Evolutionary conservation across 2,113 vertebrate genomes (phyloP).

Genomic region (Sialia sialis): DNA sequence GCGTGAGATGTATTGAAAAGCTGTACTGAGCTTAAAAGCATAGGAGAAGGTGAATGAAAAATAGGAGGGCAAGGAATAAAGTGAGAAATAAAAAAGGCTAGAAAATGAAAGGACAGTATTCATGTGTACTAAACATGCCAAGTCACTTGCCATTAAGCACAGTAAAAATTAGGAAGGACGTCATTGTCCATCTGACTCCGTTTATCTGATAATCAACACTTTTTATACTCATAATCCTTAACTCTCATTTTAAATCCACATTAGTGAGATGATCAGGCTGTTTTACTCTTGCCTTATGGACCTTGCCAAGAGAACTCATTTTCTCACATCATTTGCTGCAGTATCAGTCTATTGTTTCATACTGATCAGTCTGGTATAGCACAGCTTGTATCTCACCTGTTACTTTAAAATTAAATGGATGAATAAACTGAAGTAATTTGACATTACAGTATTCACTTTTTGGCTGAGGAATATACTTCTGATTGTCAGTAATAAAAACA

Average conservation of each 20-base stretch:
- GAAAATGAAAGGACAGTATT: neutral
- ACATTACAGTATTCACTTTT: neutral
- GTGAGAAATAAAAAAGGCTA: neutral
- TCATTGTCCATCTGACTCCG: neutral
- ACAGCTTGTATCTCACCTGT: neutral
- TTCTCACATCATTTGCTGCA: constrained; percentile 39
- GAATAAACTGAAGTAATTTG: neutral
- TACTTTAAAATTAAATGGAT: constrained; percentile 16
- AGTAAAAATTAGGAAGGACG: neutral
- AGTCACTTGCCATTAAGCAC: neutral
- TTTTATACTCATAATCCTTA: neutral
- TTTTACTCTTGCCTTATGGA: constrained; percentile 1
- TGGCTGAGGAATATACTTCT: neutral
- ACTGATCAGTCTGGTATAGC: neutral
- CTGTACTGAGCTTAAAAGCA: neutral
- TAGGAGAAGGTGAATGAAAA: neutral
- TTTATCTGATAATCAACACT: constrained; percentile 31
- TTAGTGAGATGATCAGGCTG: constrained; percentile 4
- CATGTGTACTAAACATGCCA: neutral
- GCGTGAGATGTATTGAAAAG: neutral
- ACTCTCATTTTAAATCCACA: constrained; percentile 3
- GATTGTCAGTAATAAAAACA: neutral
- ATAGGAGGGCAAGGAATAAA: neutral
- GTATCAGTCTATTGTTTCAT: neutral
- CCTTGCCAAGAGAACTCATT: neutral